Evolutionary conservation across 2,113 vertebrate species (phyloP), one percentile per base, ranked within the genome.

Genomic region (Heterotilapia buettikoferi): DNA sequence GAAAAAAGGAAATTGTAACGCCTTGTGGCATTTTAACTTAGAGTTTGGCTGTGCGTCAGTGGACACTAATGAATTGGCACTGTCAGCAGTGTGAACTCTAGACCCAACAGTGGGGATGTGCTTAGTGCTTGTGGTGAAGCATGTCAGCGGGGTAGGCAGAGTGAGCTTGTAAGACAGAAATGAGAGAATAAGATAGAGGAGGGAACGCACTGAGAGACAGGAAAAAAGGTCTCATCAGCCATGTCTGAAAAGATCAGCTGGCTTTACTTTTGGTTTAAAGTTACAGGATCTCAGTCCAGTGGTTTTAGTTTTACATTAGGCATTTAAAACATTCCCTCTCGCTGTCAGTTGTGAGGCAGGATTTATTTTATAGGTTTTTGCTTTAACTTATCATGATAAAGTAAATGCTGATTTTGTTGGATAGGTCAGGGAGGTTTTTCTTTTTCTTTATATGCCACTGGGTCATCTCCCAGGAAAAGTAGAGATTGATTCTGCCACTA

Each of bases 51-150:
- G 83, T 89, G 93, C 84, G 59, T 95, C 94, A 94, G 91, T 95
- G 92, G 89, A 92, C 94, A 93, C 92, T 95, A 94, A 96, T 95
- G 94, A 95, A 95, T 94, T 96, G 90, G 88, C 92, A 89, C 84
- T 93, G 95, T 95, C 92, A 95, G 89, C 83, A 79, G 80, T 73
- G 83, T 90, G 92, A 95, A 93, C 88, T 82, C 76, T 36, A 66
- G 90, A 92, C 90, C 93, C 71, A 86, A 86, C 73, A 45, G 86
- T 81, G 50, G 24, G 86, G 85, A 92, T 91, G 92, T 94, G 90
- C 89, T 95, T 93, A 95, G 93, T 85, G 81, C 85, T 93, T 73
- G 81, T 93, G 92, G 87, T 93, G 91, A 89, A 92, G 93, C 92
- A 91, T 90, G 90, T 91, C 90, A 93, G 90, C 85, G 38, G 87